These are phyloP conservation scores for Pollimyrus isidori DNA, from an alignment of 2,113 vertebrate species.

Conservation along the genomic window DNA sequence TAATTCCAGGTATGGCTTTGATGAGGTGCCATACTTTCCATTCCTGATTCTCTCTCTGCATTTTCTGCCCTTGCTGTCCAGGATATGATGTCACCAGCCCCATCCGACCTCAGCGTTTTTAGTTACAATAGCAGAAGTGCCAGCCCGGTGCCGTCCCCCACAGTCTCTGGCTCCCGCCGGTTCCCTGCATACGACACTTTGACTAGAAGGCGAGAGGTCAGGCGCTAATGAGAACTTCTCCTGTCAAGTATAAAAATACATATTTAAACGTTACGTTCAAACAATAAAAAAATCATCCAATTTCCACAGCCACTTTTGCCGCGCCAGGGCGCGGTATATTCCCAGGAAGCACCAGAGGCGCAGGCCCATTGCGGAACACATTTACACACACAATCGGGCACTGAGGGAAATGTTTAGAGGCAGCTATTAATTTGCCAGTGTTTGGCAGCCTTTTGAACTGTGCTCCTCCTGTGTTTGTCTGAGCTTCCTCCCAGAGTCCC, in stretches of 20 bases:
- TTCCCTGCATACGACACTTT: slow-evolving; percentile 53
- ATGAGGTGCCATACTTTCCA: neutral
- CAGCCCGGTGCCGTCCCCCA: slow-evolving; percentile 39
- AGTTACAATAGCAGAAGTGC: slow-evolving; percentile 45
- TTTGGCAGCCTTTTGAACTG: neutral
- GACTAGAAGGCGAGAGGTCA: slow-evolving; percentile 44
- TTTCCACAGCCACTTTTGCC: neutral
- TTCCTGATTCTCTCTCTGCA: neutral
- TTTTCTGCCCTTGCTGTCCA: slow-evolving; percentile 13
- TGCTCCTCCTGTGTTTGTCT: neutral
- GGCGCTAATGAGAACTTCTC: neutral
- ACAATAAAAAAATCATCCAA: neutral
- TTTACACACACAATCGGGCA: neutral
- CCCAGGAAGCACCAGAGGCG: neutral
- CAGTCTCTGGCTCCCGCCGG: slow-evolving; percentile 21
- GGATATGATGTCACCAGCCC: slow-evolving; percentile 49
- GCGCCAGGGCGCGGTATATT: neutral
- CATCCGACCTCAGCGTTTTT: slow-evolving; percentile 56
- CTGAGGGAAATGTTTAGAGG: neutral
- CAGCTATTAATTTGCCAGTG: neutral
- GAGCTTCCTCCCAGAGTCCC: neutral
- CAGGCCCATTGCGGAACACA: neutral
- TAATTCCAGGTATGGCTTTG: neutral
- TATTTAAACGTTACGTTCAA: neutral
- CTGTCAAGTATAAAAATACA: neutral